Evolutionary conservation across 2,888 invertebrate genomes (phyloP), one percentile per base, ranked within the genome.

Genomic region (Fabriciana adippe): DNA sequence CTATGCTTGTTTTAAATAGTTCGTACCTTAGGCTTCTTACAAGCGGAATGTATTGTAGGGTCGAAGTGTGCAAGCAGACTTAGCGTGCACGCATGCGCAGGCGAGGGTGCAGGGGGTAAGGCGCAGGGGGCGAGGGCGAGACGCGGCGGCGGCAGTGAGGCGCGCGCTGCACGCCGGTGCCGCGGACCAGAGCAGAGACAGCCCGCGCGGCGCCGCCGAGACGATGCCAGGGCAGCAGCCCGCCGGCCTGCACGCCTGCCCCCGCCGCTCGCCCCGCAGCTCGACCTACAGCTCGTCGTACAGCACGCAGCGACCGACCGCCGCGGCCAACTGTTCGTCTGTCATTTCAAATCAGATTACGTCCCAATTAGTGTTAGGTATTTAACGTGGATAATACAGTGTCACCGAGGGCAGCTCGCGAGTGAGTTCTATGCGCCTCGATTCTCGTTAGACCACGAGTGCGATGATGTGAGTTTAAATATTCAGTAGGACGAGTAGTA

Each of bases 201-300:
- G 57, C 63, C 61, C 67, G 64, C 64, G 62, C 64, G 69, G 63
- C 50, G 68, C 65, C 71, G 65, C 57, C 16, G 61, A 51, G 41
- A 64, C 67, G 55, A 64, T 57, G 65, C 68, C 47, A 50, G 51
- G 55, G 62, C 64, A 59, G 59, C 67, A 35, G 63, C 51, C 41
- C 56, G 53, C 48, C 26, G 60, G 62, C 51, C 64, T 16, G 47
- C 50, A 21, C 62, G 18, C 21, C 21, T 35, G 18, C 56, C 56
- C 8, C 15, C 47, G 16, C 18, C 16, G 41, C 26, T 48, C 63
- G 53, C 13, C 35, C 51, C 2, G 50, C 41, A 18, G 41, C 54
- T 26, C 50, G 18, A 6, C n/a, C 26, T 6, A 35, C 41, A 26
- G 31, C 64, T 1, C 55, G 31, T 3, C 50, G 55, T 45, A 53